phyloP scores from a whole-genome alignment of 1,140 invertebrate species.

The Drosophila nikananu region DNA sequence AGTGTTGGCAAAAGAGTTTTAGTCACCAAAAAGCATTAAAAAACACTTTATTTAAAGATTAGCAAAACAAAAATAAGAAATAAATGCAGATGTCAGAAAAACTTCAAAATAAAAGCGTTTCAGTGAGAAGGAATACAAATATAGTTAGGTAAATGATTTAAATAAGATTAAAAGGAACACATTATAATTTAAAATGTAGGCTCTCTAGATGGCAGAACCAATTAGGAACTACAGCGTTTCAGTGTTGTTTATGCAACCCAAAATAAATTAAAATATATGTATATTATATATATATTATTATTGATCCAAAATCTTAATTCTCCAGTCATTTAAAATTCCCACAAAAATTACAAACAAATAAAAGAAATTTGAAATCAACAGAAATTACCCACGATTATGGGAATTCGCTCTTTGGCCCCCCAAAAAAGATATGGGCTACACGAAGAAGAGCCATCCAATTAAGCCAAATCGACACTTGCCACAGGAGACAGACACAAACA shows the following conservation, averaged over 20 bases:
- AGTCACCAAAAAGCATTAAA: background rate
- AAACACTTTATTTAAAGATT: background rate
- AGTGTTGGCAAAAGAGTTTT: conserved; percentile 1
- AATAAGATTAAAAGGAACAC: too few species aligned
- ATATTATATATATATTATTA: too few species aligned
- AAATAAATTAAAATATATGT: too few species aligned
- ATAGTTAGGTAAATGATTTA: too few species aligned
- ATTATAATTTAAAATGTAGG: too few species aligned
- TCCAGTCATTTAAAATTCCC: conserved; percentile 14
- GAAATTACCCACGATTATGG: conserved; percentile 28
- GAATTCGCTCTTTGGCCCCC: conserved; percentile 2
- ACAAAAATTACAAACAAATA: conserved; percentile 46
- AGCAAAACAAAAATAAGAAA: background rate
- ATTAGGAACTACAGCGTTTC: too few species aligned
- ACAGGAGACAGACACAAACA: conserved; percentile 11
- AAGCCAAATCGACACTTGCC: conserved; percentile 64
- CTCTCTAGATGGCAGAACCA: too few species aligned
- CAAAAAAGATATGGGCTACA: conserved; percentile 41
- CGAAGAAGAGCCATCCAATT: conserved; percentile 61
- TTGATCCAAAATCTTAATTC: too few species aligned
- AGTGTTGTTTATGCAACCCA: too few species aligned
- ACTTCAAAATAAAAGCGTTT: too few species aligned
- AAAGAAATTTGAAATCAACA: conserved; percentile 16
- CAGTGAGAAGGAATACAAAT: too few species aligned
- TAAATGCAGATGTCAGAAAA: too few species aligned